phyloP scores from a whole-genome alignment of 2,888 invertebrate species.

The Drosophila gaucha region DNA sequence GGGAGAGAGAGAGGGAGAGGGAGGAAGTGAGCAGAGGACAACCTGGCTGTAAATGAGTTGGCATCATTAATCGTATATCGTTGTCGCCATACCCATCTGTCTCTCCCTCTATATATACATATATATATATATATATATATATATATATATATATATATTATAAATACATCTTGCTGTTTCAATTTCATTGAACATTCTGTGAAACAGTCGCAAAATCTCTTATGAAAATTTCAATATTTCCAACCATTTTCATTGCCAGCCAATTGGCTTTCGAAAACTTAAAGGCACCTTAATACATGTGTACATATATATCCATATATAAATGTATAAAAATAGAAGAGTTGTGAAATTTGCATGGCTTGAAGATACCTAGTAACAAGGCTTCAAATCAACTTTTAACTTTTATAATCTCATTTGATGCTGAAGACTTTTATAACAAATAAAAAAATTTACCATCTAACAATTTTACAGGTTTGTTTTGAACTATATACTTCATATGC shows the following conservation, averaged over 20 bases:
- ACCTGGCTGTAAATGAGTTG: conserved; percentile 52
- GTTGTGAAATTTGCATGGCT: conserved; percentile 5
- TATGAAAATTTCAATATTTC: conserved; percentile 13
- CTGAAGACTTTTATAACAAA: too few relatives aligned
- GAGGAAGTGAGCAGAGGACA: background rate
- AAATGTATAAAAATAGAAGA: background rate
- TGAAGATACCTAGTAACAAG: conserved; percentile 12
- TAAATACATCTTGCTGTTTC: background rate
- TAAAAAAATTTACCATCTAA: too few relatives aligned
- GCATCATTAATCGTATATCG: conserved; percentile 34
- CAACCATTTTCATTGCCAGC: conserved; percentile 39
- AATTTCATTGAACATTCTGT: conserved; percentile 7
- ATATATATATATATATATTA: background rate
- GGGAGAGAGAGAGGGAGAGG: background rate
- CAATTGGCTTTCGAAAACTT: conserved; percentile 38
- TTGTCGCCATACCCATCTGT: conserved; percentile 21
- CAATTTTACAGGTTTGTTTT: too few relatives aligned
- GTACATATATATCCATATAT: background rate
- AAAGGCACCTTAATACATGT: conserved; percentile 11
- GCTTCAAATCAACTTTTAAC: background rate
- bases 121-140: background rate
- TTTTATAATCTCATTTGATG: conserved; percentile 7
- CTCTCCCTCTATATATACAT: background rate
- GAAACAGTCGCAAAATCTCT: conserved; percentile 10
- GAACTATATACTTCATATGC: too few relatives aligned